A percentile compares a stretch with the other conserved stretches of the same genome.
Evolutionary conservation across 1,140 invertebrate genomes (phyloP).

Genomic region (Tetramorium alpestre): DNA sequence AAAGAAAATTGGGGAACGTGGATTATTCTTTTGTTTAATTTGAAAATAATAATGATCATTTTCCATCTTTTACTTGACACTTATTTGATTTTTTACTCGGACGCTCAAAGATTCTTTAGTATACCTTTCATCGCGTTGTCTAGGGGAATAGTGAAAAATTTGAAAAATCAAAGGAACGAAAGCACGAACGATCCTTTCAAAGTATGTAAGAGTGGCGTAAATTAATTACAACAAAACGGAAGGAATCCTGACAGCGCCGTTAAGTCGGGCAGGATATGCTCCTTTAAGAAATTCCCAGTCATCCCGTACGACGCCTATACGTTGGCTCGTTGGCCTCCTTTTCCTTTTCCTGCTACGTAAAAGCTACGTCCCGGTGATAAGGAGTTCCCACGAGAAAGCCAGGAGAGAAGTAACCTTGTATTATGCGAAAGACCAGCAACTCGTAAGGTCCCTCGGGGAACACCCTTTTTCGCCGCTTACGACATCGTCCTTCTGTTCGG

Average conservation of each 20-base stretch:
- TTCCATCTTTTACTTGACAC: neutral
- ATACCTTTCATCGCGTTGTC: neutral
- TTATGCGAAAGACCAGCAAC: conserved; percentile 65
- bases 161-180: conserved; percentile 30
- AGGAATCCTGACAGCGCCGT: conserved; percentile 14
- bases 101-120: conserved; percentile 10
- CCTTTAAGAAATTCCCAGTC: conserved; percentile 35
- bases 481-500: conserved; percentile 55
- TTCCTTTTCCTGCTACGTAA: conserved; percentile 32
- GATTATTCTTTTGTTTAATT: neutral
- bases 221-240: conserved; percentile 41
- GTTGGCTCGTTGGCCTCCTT: conserved; percentile 33
- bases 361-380: conserved; percentile 64
- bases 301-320: conserved; percentile 16
- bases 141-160: neutral
- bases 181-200: neutral
- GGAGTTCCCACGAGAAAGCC: conserved; percentile 43
- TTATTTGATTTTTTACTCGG: conserved; percentile 27
- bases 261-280: conserved; percentile 12
- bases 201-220: conserved; percentile 2
- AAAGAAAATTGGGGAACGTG: neutral
- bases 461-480: conserved; percentile 45
- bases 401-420: conserved; percentile 57
- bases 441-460: conserved; percentile 44
- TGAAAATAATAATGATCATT: neutral